Conservation (phyloP, 2,113 vertebrate species). For the Datnioides undecimradiatus region DNA sequence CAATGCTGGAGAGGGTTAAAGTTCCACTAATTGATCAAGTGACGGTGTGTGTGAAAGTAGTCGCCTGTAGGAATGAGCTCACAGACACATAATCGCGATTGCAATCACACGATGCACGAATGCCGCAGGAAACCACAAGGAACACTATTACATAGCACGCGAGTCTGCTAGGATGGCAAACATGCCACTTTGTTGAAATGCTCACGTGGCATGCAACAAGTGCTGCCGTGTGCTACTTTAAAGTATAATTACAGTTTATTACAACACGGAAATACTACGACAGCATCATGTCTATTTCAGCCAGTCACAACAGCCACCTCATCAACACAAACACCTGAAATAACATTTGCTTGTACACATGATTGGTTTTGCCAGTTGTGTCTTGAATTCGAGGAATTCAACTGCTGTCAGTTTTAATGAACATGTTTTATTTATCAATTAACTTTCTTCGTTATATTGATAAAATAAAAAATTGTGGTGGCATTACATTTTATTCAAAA, state of each 20-base stretch:
- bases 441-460: background rate
- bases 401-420: background rate
- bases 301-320: background rate
- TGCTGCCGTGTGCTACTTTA: background rate
- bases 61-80: too few species aligned
- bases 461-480: background rate
- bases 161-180: background rate
- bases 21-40: too few species aligned
- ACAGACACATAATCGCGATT: too few species aligned
- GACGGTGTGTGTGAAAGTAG: too few species aligned
- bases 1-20: too few species aligned
- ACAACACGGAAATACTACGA: too few species aligned
- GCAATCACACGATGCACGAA: slow-evolving; percentile 13
- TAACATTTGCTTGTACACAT: background rate
- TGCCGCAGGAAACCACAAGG: slow-evolving; percentile 7
- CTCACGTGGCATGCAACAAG: slow-evolving; percentile 6
- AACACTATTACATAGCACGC: background rate
- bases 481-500: background rate
- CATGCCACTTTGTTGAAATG: background rate
- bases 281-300: background rate
- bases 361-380: background rate
- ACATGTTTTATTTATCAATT: too few species aligned
- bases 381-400: background rate
- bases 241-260: background rate
- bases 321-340: background rate